Base-by-base conservation (phyloP, 92 coral and sea anemone genomes). In the Anthopleura xanthogrammica region DNA sequence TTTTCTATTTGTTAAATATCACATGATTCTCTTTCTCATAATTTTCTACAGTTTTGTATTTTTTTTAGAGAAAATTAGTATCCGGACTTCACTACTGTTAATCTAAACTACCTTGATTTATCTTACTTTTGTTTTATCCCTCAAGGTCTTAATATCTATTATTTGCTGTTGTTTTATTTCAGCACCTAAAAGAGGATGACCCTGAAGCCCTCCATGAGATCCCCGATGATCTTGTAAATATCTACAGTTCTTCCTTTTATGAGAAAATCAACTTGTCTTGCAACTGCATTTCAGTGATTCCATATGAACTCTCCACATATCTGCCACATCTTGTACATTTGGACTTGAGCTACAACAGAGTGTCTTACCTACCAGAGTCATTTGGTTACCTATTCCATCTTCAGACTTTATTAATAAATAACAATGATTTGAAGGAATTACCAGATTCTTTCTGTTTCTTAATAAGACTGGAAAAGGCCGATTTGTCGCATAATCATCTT, bases 351-450 rank as follows among this genome's bases (percentile, higher is more conserved):
- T 91, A 92, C 80, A 95, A 95, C 87, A 80, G 87, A 41, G 87
- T 95, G 40, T 12, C 88, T 41, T 84, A 64, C 78, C 86, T 95
- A 73, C 98, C 98, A 22, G 98, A 95, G 48, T 94, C 98, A 70
- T 94, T 95, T 90, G 96, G 98, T 46, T 90, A 92, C 60, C 82
- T 95, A 60, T 90, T 92, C 74, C 98, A 95, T 82, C 87, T 95
- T 70, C 87, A 90, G 83, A 92, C 97, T 20, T 88, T 95, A 70
- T 83, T 90, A 29, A 80, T 95, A 79, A 94, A 91, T 77, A 95
- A 95, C 79, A 95, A 95, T 80, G 84, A 87, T 76, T 77, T 95
- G 41, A 76, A 87, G 57, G 97, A 94, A 14, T 90, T 95, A 52
- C 98, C 98, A 68, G 87, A 79, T 64, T 84, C 98, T 41, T 95